Percentiles rank a stretch among this genome's conserved stretches.
Evolutionary conservation across 2,113 vertebrate species (phyloP).

Genomic region (Euleptes europaea): DNA sequence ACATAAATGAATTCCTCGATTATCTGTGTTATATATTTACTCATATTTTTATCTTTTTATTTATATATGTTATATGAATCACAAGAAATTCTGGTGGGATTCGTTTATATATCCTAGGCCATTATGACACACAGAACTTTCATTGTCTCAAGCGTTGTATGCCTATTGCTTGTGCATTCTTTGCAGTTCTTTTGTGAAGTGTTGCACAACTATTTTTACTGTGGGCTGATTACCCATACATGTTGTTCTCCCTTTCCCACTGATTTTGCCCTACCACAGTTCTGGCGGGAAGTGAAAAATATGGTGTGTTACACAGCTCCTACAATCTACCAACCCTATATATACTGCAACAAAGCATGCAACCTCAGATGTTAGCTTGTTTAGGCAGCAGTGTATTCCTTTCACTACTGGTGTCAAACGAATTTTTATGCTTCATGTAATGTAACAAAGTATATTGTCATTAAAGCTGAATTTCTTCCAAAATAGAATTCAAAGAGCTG

Average conservation of each 20-base stretch:
- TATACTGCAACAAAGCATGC: not conserved
- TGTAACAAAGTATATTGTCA: not conserved
- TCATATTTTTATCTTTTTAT: too few species aligned
- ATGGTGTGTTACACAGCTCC: not conserved
- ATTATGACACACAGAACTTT: constrained; percentile 33
- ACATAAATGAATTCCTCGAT: constrained; percentile 69
- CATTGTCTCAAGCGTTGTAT: constrained; percentile 27
- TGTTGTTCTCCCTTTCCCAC: not conserved
- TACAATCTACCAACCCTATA: too few species aligned
- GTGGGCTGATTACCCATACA: not conserved
- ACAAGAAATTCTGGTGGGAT: constrained; percentile 63
- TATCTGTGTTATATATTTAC: too few species aligned
- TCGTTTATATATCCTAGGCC: constrained; percentile 63
- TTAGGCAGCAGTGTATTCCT: not conserved
- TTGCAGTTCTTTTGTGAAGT: not conserved
- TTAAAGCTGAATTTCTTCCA: not conserved
- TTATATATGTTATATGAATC: constrained; percentile 61
- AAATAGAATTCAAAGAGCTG: not conserved
- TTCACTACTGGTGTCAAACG: not conserved
- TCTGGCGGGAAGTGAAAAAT: not conserved
- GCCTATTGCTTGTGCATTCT: not conserved
- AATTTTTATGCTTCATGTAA: not conserved
- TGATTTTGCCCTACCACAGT: not conserved
- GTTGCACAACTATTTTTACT: not conserved
- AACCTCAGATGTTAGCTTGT: not conserved